Conservation (phyloP, 2,888 invertebrate genomes). For the Agelastica alni region DNA sequence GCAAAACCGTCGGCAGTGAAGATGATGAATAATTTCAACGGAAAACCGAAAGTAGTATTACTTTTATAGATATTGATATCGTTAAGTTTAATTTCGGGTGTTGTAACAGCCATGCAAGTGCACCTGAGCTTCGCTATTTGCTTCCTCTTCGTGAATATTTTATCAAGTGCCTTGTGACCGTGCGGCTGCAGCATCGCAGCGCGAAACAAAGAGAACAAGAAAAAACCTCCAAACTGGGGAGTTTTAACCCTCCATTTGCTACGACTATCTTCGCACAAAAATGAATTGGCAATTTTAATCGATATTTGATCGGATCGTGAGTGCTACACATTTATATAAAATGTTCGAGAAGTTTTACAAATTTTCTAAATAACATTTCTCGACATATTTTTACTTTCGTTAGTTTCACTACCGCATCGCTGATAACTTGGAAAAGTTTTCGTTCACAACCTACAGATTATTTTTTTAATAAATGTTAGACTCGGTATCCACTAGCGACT, state of each 20-base stretch:
- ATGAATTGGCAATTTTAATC: slow-evolving; percentile 25
- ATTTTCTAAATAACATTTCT: background rate
- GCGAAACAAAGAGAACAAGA: slow-evolving; percentile 15
- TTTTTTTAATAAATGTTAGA: no score
- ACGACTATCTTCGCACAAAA: slow-evolving; percentile 19
- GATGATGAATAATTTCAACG: slow-evolving; percentile 42
- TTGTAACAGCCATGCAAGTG: slow-evolving; percentile 49
- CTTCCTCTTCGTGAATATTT: slow-evolving; percentile 42
- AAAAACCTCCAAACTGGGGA: slow-evolving; percentile 4
- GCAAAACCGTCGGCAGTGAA: slow-evolving; percentile 22
- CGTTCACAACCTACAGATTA: no score
- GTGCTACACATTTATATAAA: background rate
- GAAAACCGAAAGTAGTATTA: slow-evolving; percentile 52
- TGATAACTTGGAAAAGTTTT: no score
- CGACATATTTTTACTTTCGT: background rate
- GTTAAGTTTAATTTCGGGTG: slow-evolving; percentile 52
- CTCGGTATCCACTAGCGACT: no score
- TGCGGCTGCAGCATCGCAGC: background rate
- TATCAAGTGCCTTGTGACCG: slow-evolving; percentile 35
- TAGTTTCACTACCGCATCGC: no score
- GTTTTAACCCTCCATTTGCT: background rate
- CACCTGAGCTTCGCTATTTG: slow-evolving; percentile 49
- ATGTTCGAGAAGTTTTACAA: background rate
- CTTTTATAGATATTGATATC: slow-evolving; percentile 54
- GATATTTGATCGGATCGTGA: slow-evolving; percentile 20